phyloP scores from a whole-genome alignment of 2,797 vertebrate genomes.

The Hydrophis major region DNA sequence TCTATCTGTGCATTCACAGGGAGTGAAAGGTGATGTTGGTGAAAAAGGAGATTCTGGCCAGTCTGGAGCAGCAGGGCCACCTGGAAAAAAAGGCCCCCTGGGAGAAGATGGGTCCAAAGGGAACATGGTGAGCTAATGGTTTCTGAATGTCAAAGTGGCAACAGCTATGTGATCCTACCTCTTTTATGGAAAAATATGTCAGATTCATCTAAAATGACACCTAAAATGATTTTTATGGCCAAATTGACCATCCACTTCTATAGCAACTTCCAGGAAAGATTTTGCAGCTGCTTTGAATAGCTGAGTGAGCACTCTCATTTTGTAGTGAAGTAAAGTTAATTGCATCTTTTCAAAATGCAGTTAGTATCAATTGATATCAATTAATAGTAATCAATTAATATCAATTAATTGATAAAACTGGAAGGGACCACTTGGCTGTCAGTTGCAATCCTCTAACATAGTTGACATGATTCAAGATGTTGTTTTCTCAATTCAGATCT shows the following conservation, averaged over 20 bases:
- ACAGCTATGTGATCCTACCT: neutral
- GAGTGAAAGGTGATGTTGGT: constrained; percentile 82
- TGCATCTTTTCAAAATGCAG: neutral
- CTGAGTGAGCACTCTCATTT: neutral
- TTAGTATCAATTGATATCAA: too few relatives aligned
- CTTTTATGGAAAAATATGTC: neutral
- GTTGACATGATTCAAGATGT: neutral
- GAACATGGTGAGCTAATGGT: constrained; percentile 74
- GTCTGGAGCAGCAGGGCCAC: constrained; percentile 83
- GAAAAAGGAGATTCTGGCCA: constrained; percentile 87
- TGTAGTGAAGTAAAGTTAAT: neutral
- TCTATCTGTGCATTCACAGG: constrained; percentile 65
- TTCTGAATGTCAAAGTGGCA: neutral
- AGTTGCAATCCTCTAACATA: neutral
- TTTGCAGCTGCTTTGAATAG: neutral
- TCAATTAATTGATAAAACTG: neutral
- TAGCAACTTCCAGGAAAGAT: neutral
- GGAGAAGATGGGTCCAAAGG: constrained; percentile 93
- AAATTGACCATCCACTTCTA: neutral
- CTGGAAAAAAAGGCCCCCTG: constrained; percentile 82
- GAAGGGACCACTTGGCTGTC: neutral
- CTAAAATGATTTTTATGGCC: neutral
- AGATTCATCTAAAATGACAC: neutral
- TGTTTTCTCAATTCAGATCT: neutral
- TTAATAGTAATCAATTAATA: neutral